These are phyloP conservation scores for Microctonus aethiopoides DNA, from an alignment of 2,888 invertebrate species.

Conservation along the genomic window DNA sequence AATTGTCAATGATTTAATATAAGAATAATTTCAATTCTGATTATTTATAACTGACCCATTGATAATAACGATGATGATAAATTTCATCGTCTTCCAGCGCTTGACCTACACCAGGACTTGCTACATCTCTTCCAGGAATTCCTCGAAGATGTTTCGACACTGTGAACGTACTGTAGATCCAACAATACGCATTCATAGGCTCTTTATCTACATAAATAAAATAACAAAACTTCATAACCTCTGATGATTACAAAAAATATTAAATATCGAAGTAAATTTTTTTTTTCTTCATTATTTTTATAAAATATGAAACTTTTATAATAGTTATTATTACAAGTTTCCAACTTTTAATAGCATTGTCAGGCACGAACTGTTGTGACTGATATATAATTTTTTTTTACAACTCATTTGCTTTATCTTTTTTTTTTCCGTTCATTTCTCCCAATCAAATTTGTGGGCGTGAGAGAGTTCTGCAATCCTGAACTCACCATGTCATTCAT, in stretches of 20 bases:
- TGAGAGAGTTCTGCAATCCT: neutral
- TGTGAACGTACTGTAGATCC: constrained; percentile 82
- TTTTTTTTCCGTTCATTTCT: neutral
- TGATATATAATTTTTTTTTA: neutral
- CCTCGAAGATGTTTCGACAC: constrained; percentile 65
- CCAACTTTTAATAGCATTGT: neutral
- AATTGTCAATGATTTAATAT: no score
- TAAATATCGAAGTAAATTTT: neutral
- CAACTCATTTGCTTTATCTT: no score
- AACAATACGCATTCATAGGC: constrained; percentile 80
- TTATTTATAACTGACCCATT: constrained; percentile 71
- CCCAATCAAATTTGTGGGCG: neutral
- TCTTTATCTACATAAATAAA: constrained; percentile 67
- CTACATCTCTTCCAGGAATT: constrained; percentile 68
- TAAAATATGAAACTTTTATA: neutral
- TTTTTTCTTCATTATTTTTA: neutral
- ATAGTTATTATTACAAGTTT: neutral
- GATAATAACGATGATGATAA: constrained; percentile 75
- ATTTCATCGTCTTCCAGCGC: constrained; percentile 67
- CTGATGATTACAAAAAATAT: neutral
- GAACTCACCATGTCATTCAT: neutral
- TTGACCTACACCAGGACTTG: constrained; percentile 70
- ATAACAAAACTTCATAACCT: neutral
- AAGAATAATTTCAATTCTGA: neutral
- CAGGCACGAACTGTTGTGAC: neutral